Evolutionary conservation across 1,140 invertebrate species (phyloP).

Genomic region (Tetragonula clypearis): DNA sequence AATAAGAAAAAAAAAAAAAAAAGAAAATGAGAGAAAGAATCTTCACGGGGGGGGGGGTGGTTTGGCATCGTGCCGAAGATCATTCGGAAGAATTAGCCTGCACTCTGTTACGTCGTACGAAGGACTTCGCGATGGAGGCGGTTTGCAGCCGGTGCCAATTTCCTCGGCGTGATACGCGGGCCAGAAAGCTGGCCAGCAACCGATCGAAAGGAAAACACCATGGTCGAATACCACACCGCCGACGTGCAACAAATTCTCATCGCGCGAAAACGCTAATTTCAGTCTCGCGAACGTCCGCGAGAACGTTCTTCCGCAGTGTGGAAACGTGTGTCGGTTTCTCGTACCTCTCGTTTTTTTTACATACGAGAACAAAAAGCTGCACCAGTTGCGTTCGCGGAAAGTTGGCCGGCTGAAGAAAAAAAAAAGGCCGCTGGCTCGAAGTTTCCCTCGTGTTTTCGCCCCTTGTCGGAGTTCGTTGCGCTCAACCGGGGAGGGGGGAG

Average conservation of each 20-base stretch:
- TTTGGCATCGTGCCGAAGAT: neutral
- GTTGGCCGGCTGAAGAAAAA: neutral
- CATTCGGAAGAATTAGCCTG: neutral
- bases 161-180: neutral
- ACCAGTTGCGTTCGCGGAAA: constrained; percentile 2
- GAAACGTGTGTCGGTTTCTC: neutral
- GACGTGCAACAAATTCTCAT: too few relatives aligned
- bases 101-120: neutral
- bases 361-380: neutral
- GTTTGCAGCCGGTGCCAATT: neutral
- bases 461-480: neutral
- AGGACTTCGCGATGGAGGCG: neutral
- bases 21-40: neutral
- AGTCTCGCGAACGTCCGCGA: neutral
- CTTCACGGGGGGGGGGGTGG: too few relatives aligned
- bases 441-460: neutral
- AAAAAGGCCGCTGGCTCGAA: neutral
- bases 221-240: neutral
- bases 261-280: neutral
- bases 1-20: neutral
- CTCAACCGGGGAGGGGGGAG: neutral
- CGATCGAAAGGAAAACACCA: neutral
- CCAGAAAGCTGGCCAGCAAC: neutral
- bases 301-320: neutral
- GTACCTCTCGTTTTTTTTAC: too few relatives aligned